Conservation (phyloP, 2,113 vertebrate species). For the Cottus gobio region DNA sequence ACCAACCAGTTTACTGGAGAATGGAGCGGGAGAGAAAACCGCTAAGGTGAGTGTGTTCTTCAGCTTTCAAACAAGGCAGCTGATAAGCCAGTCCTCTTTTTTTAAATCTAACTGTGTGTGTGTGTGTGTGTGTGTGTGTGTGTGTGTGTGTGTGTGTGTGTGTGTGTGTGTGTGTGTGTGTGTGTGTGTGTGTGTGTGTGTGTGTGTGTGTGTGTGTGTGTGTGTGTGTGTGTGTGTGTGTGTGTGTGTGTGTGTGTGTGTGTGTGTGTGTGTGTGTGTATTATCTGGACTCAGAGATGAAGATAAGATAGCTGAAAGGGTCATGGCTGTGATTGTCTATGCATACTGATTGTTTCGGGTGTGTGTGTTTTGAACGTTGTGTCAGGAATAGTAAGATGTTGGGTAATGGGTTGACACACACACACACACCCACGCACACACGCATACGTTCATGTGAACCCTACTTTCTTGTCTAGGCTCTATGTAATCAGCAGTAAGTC, state of each 20-base stretch:
- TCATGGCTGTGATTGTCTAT: slow-evolving; percentile 52
- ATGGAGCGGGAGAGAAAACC: slow-evolving; percentile 11
- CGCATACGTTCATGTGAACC: slow-evolving; percentile 22
- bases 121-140: slow-evolving; percentile 5
- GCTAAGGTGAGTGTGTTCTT: slow-evolving; percentile 61
- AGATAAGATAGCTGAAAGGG: slow-evolving; percentile 74
- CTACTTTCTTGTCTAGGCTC: slow-evolving; percentile 12
- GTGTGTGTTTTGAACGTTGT: slow-evolving; percentile 6
- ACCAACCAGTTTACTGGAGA: slow-evolving; percentile 26
- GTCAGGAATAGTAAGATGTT: slow-evolving; percentile 24
- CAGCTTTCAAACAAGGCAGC: slow-evolving; percentile 14
- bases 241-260: slow-evolving; percentile 9
- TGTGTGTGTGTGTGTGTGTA: slow-evolving; percentile 26
- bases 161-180: slow-evolving; percentile 24
- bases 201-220: slow-evolving; percentile 28
- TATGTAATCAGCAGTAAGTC: slow-evolving; percentile 57
- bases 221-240: slow-evolving; percentile 22
- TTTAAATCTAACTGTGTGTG: slow-evolving; percentile 43
- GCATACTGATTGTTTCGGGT: slow-evolving; percentile 63
- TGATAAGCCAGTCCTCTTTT: slow-evolving; percentile 53
- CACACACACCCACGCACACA: slow-evolving; percentile 17
- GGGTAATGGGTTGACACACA: slow-evolving; percentile 26
- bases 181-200: slow-evolving; percentile 4
- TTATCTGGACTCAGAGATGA: slow-evolving; percentile 68
- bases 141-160: not conserved